Base-by-base conservation (phyloP, 2,888 invertebrate genomes). In the Cryptus armator region DNA sequence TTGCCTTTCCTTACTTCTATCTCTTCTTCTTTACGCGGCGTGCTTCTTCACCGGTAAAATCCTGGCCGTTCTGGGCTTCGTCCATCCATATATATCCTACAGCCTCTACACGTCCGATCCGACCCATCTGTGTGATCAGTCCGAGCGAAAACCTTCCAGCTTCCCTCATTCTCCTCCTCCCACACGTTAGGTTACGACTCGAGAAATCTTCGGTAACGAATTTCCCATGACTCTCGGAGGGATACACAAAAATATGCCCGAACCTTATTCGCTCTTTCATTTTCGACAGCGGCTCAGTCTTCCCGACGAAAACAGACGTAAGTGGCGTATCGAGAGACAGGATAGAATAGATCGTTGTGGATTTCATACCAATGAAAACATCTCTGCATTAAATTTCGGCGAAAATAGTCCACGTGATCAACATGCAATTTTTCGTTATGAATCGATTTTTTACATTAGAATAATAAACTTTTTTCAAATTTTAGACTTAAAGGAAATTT, bases 191-290 rank as follows among this genome's bases (percentile, higher is more conserved):
- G 19, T 24, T 53, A 56, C 16, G 43, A 62, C 78, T 78, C 75
- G 19, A 56, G 67, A 78, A 84, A 84, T 84, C 84, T 84, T 81
- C 19, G 72, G 68, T 62, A 84, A 81, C 68, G 72, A 81, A 81
- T 84, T 81, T 84, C 37, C 37, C 46, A 48, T 5, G 24, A 24
- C 4, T 29, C 10, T 59, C 59, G 19, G 59, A 10, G 24, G 29
- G 59, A 59, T 56, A 24, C 10, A 7, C 53, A 16, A 56, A 56
- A 56, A 56, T 51, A 51, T 51, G 16, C 51, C 7, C 51, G 56
- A 12, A 24, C 24, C 9, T 56, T 24, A 9, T 16, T 16, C 48
- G 6, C n/a, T n/a, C 48, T n/a, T n/a, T 48, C 48, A n/a, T 5
- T 19, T 16, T 9, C 7, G 7, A 51, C n/a, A 7, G 51, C 51